Evolutionary conservation across 2,113 vertebrate genomes (phyloP).

Genomic region (Myrmecophaga tridactyla): DNA sequence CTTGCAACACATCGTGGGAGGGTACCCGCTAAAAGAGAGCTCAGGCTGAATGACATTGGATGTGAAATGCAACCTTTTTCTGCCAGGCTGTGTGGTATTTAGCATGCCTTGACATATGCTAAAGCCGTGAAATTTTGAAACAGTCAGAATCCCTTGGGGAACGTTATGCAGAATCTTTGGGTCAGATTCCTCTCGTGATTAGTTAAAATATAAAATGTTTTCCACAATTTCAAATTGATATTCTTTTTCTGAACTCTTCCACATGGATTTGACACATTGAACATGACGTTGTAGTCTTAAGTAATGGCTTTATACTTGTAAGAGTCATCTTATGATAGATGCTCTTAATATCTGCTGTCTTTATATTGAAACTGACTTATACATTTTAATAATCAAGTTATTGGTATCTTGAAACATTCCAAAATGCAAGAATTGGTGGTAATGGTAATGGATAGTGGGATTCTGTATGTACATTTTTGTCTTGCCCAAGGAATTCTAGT

Average conservation of each 20-base stretch:
- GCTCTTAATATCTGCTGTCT: not conserved
- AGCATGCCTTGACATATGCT: constrained; percentile 49
- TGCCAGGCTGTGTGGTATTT: constrained; percentile 36
- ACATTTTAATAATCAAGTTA: not conserved
- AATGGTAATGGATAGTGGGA: not conserved
- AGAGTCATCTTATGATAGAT: not conserved
- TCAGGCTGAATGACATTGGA: constrained; percentile 53
- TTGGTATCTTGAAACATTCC: not conserved
- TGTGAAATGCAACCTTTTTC: constrained; percentile 52
- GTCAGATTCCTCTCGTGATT: constrained; percentile 42
- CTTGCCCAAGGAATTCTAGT: not conserved
- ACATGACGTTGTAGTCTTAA: not conserved
- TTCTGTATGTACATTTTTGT: not conserved
- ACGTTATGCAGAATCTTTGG: not conserved
- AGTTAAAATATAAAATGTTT: not conserved
- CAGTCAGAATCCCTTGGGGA: constrained; percentile 11
- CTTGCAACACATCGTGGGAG: not conserved
- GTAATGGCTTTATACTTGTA: not conserved
- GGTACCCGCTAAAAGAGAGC: constrained; percentile 43
- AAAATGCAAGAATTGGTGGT: not conserved
- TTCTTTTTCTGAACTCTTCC: not conserved
- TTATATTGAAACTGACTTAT: not conserved
- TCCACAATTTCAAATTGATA: constrained; percentile 18
- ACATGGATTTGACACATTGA: not conserved
- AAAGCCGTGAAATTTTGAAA: not conserved